Conservation (phyloP, 2,888 invertebrate genomes). For the Salpingus planirostris region DNA sequence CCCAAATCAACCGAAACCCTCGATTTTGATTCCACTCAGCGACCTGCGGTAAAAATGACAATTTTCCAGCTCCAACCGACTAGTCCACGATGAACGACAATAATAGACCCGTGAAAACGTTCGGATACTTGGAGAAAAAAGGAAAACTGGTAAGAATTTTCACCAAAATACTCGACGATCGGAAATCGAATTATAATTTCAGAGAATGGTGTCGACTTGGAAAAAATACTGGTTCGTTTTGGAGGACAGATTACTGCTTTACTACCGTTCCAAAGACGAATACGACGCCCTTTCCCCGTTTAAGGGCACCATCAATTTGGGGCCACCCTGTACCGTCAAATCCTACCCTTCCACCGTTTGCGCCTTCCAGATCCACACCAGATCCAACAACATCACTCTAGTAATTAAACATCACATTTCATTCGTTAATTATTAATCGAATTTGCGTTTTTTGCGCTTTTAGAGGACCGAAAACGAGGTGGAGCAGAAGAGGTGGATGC, state of each 20-base stretch:
- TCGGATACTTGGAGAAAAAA: constrained; percentile 46
- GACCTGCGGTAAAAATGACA: no score
- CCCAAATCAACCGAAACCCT: no score
- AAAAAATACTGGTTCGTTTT: constrained; percentile 49
- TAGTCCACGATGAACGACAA: no score
- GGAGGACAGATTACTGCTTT: constrained; percentile 45
- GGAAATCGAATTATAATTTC: constrained; percentile 10
- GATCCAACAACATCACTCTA: constrained; percentile 40
- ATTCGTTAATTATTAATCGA: no score
- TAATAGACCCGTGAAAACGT: no score
- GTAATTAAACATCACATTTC: no score
- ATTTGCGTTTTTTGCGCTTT: no score
- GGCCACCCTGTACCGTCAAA: constrained; percentile 40
- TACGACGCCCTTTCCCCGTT: constrained; percentile 45
- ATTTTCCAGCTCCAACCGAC: no score
- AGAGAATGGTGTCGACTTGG: constrained; percentile 44
- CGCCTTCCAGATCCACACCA: constrained; percentile 41
- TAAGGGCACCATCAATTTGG: constrained; percentile 46
- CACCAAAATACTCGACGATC: neutral
- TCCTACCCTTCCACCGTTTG: constrained; percentile 30
- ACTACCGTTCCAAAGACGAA: constrained; percentile 46
- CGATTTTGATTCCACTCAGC: no score
- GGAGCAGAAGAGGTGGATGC: constrained; percentile 46
- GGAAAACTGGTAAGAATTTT: constrained; percentile 29
- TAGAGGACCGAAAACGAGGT: constrained; percentile 43